These are phyloP conservation scores for Microplitis manilae DNA, from an alignment of 2,888 invertebrate species.

Conservation along the genomic window DNA sequence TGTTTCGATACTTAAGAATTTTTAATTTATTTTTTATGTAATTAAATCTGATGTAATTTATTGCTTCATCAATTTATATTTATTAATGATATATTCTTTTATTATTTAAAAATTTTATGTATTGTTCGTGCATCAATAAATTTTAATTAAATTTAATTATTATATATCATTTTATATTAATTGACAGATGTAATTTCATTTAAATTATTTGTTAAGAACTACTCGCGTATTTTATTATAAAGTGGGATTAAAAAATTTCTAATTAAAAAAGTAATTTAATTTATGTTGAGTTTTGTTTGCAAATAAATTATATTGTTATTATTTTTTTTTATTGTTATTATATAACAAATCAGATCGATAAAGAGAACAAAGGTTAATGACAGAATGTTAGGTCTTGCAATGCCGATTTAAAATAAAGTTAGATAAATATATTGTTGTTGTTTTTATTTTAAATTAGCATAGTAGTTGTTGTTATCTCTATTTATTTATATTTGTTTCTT, in stretches of 20 bases:
- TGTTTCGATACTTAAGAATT: background rate
- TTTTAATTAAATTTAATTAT: background rate
- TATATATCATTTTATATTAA: background rate
- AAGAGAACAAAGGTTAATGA: background rate
- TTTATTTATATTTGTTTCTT: slow-evolving; percentile 7
- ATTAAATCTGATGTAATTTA: slow-evolving; percentile 6
- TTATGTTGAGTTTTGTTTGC: background rate
- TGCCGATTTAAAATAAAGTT: background rate
- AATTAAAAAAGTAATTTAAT: background rate
- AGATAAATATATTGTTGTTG: background rate
- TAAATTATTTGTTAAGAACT: background rate
- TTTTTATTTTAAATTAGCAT: background rate
- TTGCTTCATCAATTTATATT: background rate
- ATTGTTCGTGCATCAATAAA: background rate
- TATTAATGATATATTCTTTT: background rate
- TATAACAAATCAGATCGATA: background rate
- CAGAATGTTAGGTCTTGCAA: background rate
- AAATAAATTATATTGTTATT: background rate
- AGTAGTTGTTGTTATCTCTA: background rate
- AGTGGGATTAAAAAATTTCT: background rate
- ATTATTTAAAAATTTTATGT: background rate
- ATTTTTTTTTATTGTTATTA: no score
- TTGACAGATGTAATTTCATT: background rate
- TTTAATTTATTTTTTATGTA: background rate
- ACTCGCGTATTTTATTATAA: background rate